A percentile compares a stretch with the other conserved stretches of the same genome.
These are phyloP conservation scores for Yasuhikotakia modesta DNA, from an alignment of 2,797 vertebrate species.

Conservation along the genomic window DNA sequence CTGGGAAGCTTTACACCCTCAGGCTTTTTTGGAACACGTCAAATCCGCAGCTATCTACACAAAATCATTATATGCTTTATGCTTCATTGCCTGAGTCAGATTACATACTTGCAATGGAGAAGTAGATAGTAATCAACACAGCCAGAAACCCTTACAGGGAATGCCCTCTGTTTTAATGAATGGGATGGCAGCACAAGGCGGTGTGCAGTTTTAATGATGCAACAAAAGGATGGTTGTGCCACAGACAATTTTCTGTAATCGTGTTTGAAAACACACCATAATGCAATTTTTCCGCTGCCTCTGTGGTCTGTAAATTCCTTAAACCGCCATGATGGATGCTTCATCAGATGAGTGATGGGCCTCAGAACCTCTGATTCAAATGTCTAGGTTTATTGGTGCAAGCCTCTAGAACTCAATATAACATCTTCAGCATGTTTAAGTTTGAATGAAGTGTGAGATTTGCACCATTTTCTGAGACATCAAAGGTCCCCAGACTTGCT, in stretches of 20 bases:
- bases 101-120: slow-evolving; percentile 39
- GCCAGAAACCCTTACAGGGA: slow-evolving; percentile 15
- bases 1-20: slow-evolving; percentile 27
- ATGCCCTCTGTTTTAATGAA: slow-evolving; percentile 28
- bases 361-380: background rate
- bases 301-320: background rate
- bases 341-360: slow-evolving; percentile 7
- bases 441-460: too few species aligned
- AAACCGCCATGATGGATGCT: slow-evolving; percentile 4
- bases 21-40: slow-evolving; percentile 40
- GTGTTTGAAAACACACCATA: background rate
- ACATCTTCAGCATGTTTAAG: too few species aligned
- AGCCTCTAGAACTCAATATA: too few species aligned
- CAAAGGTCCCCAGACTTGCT: background rate
- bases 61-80: slow-evolving; percentile 47
- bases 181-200: background rate
- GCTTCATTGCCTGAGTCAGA: slow-evolving; percentile 47
- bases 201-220: slow-evolving; percentile 14
- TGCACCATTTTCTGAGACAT: too few species aligned
- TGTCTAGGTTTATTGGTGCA: background rate
- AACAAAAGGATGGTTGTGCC: slow-evolving; percentile 6
- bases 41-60: slow-evolving; percentile 42
- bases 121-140: slow-evolving; percentile 46
- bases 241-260: slow-evolving; percentile 6
- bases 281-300: background rate